phyloP scores from a whole-genome alignment of 1,140 invertebrate species.

The Diplogasteroides magnus region DNA sequence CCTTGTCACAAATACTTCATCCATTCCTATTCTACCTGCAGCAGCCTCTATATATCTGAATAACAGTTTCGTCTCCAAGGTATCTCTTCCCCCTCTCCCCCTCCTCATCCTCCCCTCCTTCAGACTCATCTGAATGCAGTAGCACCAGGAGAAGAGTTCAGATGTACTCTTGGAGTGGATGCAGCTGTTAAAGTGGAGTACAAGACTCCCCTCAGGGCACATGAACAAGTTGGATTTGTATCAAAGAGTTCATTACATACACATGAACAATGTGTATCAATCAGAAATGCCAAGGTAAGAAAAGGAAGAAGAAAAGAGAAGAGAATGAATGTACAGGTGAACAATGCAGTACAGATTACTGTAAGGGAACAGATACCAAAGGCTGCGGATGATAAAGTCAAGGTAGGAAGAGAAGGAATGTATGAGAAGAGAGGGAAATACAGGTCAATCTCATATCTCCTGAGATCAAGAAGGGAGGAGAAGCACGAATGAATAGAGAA shows the following conservation, averaged over 20 bases:
- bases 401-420: conserved; percentile 31
- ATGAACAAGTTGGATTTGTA: conserved; percentile 46
- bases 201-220: conserved; percentile 46
- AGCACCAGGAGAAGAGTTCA: conserved; percentile 57
- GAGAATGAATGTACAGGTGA: conserved; percentile 54
- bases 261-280: conserved; percentile 51
- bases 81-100: conserved; percentile 12
- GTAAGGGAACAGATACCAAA: conserved; percentile 55
- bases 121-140: conserved; percentile 54
- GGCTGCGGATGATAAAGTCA: conserved; percentile 38
- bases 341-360: conserved; percentile 44
- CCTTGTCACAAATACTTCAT: conserved; percentile 55
- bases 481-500: conserved; percentile 34
- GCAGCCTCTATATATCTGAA: conserved; percentile 58
- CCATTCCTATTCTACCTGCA: conserved; percentile 56
- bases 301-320: conserved; percentile 46
- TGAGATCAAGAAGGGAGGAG: conserved; percentile 26
- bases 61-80: conserved; percentile 59
- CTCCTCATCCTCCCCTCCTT: conserved; percentile 3
- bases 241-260: conserved; percentile 38
- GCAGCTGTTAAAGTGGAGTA: conserved; percentile 54
- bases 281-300: conserved; percentile 54
- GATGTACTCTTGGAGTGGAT: conserved; percentile 57
- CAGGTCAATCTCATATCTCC: conserved; percentile 39
- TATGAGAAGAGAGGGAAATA: conserved; percentile 12